Base-by-base conservation (phyloP, 2,113 vertebrate genomes). In the Pterocles gutturalis region DNA sequence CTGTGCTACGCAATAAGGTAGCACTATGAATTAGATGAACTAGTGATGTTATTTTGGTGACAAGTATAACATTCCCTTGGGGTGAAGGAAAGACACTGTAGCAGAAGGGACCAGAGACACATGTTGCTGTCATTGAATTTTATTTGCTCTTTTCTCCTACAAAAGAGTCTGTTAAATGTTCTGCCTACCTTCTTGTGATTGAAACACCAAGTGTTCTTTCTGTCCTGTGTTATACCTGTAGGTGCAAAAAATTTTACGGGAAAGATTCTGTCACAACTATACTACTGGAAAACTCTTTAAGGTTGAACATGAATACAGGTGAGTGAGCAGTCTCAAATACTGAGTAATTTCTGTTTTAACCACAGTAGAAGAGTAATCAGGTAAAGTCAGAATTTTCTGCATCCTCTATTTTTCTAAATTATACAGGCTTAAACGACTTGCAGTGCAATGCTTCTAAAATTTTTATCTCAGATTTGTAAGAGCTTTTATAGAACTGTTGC, bases 281-380 rank as follows among this genome's bases (percentile, higher is more conserved):
- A 94, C 98, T 46, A 96, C 98, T 34, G 97, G 96, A 51, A 98
- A 95, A 33, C 98, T 98, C 0, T 98, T 98, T 95, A 99, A 98
- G 86, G 19, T 99, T 54, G 98, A 99, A 8, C 97, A 98, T 48
- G 99, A 99, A 72, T 98, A 99, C 97, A 99, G 98, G 99, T 99
- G 97, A 73, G 99, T 13, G 46, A 65, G 26, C 62, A 41, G 31
- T 6, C 20, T 45, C 8, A 34, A 29, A 13, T 7, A 7, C 8
- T 13, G 9, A 20, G 3, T 15, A 5, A 31, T 11, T 77, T 34
- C 36, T 64, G 0, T 25, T 48, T 60, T 8, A 51, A 11, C 28
- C 38, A 8, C 33, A 10, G 20, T 0, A 51, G 4, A 48, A 38
- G 64, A 51, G 70, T 8, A 5, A 26, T 9, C 31, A 13, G 17